Percentiles rank a stretch among this genome's conserved stretches.
Evolutionary conservation across 2,797 vertebrate species (phyloP).

Genomic region (Gymnopithys bicolor): DNA sequence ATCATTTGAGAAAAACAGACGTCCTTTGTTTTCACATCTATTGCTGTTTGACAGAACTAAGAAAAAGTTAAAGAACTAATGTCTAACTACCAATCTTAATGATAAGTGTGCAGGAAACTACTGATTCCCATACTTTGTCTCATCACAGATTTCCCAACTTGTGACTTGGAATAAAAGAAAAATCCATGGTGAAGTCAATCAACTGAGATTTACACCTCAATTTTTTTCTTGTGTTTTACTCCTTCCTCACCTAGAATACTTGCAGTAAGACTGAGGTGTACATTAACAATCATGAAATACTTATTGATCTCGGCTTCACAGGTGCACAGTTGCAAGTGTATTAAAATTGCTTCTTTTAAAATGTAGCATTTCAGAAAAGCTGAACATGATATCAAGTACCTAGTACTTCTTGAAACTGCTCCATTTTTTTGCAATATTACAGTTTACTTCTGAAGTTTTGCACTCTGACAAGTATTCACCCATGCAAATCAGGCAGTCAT

Average conservation of each 20-base stretch:
- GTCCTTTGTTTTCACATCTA: background rate
- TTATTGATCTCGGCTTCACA: background rate
- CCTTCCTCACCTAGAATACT: background rate
- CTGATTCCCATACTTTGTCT: background rate
- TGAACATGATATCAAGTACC: background rate
- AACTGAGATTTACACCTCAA: background rate
- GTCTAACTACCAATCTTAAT: background rate
- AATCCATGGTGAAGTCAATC: background rate
- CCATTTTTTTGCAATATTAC: background rate
- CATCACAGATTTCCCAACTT: background rate
- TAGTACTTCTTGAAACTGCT: background rate
- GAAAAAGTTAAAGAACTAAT: background rate
- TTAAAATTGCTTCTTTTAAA: background rate
- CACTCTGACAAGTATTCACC: background rate
- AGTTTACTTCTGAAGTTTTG: background rate
- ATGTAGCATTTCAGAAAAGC: background rate
- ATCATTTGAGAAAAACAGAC: constrained; percentile 21
- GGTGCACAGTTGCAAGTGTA: background rate
- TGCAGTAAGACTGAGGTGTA: background rate
- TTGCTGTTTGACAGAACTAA: background rate
- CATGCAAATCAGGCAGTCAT: background rate
- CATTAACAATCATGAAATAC: background rate
- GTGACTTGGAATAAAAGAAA: background rate
- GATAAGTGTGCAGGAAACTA: background rate
- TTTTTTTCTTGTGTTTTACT: background rate